Evolutionary conservation across 1,140 invertebrate genomes (phyloP), one percentile per base, ranked within the genome.

Genomic region (Drosophila melanica): DNA sequence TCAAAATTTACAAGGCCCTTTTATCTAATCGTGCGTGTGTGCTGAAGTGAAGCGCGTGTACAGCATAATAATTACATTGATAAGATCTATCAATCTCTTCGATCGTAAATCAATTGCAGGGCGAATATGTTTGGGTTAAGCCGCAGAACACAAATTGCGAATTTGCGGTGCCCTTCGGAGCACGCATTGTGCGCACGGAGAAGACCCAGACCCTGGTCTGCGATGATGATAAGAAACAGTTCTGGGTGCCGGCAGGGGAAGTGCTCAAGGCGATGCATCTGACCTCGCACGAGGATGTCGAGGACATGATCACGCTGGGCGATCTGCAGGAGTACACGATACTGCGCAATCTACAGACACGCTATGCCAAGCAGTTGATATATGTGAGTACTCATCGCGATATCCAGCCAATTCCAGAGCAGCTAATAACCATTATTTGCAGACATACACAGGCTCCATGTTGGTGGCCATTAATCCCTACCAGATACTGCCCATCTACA

Each of bases 371-470:
- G 77, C 96, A 97, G 91, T 90, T 96, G 14, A 98, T 98, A 89
- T 98, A 98, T 93, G 98, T 98, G 93, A 95, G 95, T 93, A 42
- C 7, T 0, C 11, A 35, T 11, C 5, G 4, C 2, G 20, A 23
- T 3, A 23, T 23, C 20, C 20, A 2, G 2, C 20, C 3, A 23
- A 23, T 2, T 1, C 18, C 18, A 18, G 18, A 1, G 20, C 20
- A 23, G 0, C 20, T 3, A 23, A 23, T 23, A 23, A 3, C 18
- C 18, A 23, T 3, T 23, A 23, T 62, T 93, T 93, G 53, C 91
- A 98, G 97, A 98, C 98, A 1, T 98, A 98, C 91, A 98, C 97
- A 8, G 97, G 98, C 5, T 95, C 96, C 5, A 98, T 98, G 94
- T 93, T 98, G 79, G 96, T 98, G 65, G 97, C 98, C 47, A 96